Evolutionary conservation across 1,140 invertebrate species (phyloP), one percentile per base, ranked within the genome.

Genomic region (Drosophila busckii): DNA sequence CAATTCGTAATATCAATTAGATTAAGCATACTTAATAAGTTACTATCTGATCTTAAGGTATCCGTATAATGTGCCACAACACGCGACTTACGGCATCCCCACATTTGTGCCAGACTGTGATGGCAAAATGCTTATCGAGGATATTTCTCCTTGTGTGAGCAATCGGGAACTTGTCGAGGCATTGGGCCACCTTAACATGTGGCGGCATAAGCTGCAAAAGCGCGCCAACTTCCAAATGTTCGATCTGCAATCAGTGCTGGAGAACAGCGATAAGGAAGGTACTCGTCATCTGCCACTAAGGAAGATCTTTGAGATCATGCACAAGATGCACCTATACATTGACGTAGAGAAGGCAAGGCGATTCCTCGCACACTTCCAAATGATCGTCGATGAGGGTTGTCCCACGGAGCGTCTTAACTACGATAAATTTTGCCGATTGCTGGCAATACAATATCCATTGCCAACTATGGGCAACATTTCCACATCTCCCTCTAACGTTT

Each of bases 371-470:
- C 62, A 68, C 9, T 85, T 83, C 22, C 29, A 41, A 2, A 28
- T 83, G 37, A 45, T 85, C 3, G n/a, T 50, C 3, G 69, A 85
- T 8, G 56, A 67, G 28, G 29, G 41, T 1, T 48, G 52, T n/a
- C 2, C 31, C 26, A 62, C 46, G n/a, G 83, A 85, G 17, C 28
- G 52, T 0, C 52, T 85, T 0, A 68, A 69, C 10, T 80, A 68
- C 5, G 25, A 54, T 4, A 40, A 75, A 1, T 70, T 85, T 15
- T 75, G 62, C 7, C 40, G 32, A 2, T 15, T 85, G 4, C 34
- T 85, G 0, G 58, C 59, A 17, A 50, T 64, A 0, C 63, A 83
- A 10, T 29, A 56, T 20, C 68, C 71, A 0, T 9, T 85, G n/a
- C 82, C 82, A 2, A 62, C 49, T 8, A 53, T 13, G 7, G 68